Conservation (phyloP, 2,797 vertebrate genomes). For the Lycodopsis pacificus region DNA sequence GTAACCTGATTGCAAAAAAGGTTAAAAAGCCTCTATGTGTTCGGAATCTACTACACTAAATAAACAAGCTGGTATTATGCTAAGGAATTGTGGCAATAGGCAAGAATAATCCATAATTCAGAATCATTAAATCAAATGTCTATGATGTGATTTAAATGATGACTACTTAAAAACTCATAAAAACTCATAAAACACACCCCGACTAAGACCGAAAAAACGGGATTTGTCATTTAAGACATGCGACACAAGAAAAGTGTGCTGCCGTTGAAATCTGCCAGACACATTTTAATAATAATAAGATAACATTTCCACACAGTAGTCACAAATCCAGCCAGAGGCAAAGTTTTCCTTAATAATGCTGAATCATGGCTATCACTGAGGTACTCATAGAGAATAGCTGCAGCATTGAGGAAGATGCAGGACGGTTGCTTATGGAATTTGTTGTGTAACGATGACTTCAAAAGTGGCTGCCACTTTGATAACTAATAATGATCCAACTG, state of each 20-base stretch:
- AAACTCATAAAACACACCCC: conserved; percentile 7
- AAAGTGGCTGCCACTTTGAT: conserved; percentile 52
- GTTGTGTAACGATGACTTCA: conserved; percentile 44
- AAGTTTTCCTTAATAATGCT: conserved; percentile 36
- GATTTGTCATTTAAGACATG: background rate
- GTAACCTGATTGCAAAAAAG: conserved; percentile 19
- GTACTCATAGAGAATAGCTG: conserved; percentile 9
- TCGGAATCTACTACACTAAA: background rate
- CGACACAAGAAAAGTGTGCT: conserved; percentile 7
- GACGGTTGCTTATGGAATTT: conserved; percentile 37
- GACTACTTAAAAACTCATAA: background rate
- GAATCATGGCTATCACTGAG: conserved; percentile 24
- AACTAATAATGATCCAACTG: conserved; percentile 56
- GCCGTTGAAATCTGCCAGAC: background rate
- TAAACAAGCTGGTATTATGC: background rate
- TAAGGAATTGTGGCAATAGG: background rate
- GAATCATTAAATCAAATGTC: background rate
- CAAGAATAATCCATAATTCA: background rate
- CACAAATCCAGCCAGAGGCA: conserved; percentile 29
- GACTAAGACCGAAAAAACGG: background rate
- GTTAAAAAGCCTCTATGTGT: conserved; percentile 25
- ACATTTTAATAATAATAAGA: conserved; percentile 28
- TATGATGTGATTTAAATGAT: conserved; percentile 5
- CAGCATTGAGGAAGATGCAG: conserved; percentile 28
- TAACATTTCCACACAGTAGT: conserved; percentile 46